Evolutionary conservation across 2,888 invertebrate genomes (phyloP).

Genomic region (Sesia bembeciformis): DNA sequence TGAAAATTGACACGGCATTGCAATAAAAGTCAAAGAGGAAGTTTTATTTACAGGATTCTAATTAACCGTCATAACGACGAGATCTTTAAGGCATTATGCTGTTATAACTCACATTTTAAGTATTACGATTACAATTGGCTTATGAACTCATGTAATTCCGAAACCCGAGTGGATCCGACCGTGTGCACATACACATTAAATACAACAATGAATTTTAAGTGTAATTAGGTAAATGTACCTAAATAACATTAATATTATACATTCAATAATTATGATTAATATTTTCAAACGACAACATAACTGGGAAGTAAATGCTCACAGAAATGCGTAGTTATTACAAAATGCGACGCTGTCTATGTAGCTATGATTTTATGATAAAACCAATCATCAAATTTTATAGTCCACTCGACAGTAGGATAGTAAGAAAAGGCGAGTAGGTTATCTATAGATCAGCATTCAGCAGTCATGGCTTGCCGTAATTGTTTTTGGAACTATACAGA

Average conservation of each 20-base stretch:
- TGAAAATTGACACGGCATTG: too few relatives aligned
- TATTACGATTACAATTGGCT: too few relatives aligned
- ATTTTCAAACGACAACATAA: neutral
- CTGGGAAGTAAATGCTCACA: neutral
- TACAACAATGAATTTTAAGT: slow-evolving; percentile 47
- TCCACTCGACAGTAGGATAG: too few relatives aligned
- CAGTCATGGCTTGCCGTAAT: neutral
- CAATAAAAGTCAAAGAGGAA: too few relatives aligned
- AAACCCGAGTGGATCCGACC: too few relatives aligned
- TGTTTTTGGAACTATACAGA: neutral
- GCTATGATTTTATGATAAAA: neutral
- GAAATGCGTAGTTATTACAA: neutral
- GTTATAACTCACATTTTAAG: too few relatives aligned
- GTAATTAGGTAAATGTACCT: slow-evolving; percentile 2
- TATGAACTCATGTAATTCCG: too few relatives aligned
- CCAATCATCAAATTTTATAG: neutral
- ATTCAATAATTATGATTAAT: neutral
- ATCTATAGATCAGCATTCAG: neutral
- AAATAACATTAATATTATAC: neutral
- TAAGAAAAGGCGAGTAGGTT: too few relatives aligned
- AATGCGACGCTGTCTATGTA: neutral
- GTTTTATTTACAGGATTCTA: too few relatives aligned
- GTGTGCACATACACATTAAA: slow-evolving; percentile 27
- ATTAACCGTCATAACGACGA: too few relatives aligned
- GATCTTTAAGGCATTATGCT: too few relatives aligned